These are phyloP conservation scores for Copidosoma aretas DNA, from an alignment of 2,888 invertebrate genomes.

Conservation along the genomic window DNA sequence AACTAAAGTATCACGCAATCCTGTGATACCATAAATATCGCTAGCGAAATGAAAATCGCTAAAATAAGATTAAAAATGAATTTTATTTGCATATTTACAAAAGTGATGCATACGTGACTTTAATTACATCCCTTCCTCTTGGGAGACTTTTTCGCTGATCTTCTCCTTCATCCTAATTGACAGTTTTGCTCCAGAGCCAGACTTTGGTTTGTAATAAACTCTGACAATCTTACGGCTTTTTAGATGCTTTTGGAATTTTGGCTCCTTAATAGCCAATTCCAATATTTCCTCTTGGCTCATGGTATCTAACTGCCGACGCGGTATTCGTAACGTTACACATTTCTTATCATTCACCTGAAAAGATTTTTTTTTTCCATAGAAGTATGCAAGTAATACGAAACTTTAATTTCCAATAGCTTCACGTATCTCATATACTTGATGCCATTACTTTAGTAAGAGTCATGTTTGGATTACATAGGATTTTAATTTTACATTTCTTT, in stretches of 20 bases:
- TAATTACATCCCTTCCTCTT: constrained; percentile 15
- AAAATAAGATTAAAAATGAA: constrained; percentile 2
- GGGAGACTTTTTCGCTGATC: constrained; percentile 2
- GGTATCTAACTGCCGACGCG: constrained; percentile 23
- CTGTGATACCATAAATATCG: too few species aligned
- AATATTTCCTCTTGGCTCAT: constrained; percentile 27
- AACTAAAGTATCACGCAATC: too few species aligned
- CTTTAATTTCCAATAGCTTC: too few species aligned
- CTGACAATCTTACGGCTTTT: constrained; percentile 7
- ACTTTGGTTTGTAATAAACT: constrained; percentile 28
- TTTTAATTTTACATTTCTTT: too few species aligned
- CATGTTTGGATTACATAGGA: too few species aligned
- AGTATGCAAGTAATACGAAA: too few species aligned
- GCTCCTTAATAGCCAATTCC: constrained; percentile 11
- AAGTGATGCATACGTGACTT: background rate
- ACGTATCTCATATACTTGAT: too few species aligned
- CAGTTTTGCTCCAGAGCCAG: constrained; percentile 31
- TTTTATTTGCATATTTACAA: constrained; percentile 14
- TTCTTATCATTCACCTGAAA: constrained; percentile 33
- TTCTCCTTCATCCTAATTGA: constrained; percentile 22
- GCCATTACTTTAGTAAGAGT: too few species aligned
- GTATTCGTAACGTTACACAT: constrained; percentile 14
- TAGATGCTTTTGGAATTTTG: constrained; percentile 24
- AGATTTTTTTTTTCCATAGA: too few species aligned
- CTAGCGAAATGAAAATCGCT: background rate